A percentile compares a stretch with the other conserved stretches of the same genome.
Evolutionary conservation across 1,140 invertebrate genomes (phyloP).

Genomic region (Danaus plexippus): DNA sequence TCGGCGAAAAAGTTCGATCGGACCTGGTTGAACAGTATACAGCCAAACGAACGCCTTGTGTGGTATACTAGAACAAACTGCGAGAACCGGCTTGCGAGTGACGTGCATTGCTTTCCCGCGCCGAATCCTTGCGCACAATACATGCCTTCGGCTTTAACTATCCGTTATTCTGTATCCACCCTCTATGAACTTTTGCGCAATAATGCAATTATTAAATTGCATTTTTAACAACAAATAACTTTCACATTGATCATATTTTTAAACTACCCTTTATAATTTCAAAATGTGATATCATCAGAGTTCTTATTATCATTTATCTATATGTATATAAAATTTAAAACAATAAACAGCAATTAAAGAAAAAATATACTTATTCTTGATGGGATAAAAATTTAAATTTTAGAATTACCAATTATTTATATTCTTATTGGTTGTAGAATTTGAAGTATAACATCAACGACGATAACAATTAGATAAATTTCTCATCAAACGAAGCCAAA

Average conservation of each 20-base stretch:
- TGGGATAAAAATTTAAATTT: too few relatives aligned
- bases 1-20: slow-evolving; percentile 58
- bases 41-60: slow-evolving; percentile 31
- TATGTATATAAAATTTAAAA: too few relatives aligned
- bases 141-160: slow-evolving; percentile 16
- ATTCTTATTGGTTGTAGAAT: too few relatives aligned
- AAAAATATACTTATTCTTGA: too few relatives aligned
- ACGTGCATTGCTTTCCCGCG: slow-evolving; percentile 37
- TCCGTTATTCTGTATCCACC: slow-evolving; percentile 26
- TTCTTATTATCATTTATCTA: too few relatives aligned
- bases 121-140: slow-evolving; percentile 52
- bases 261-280: too few relatives aligned
- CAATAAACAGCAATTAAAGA: too few relatives aligned
- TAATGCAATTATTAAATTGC: slow-evolving; percentile 2
- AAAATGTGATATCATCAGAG: too few relatives aligned
- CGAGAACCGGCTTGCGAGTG: slow-evolving; percentile 40
- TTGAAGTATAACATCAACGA: too few relatives aligned
- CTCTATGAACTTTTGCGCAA: slow-evolving; percentile 16
- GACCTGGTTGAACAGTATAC: slow-evolving; percentile 17
- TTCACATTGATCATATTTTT: too few relatives aligned
- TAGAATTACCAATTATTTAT: too few relatives aligned
- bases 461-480: slow-evolving; percentile 1
- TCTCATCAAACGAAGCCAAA: slow-evolving; percentile 56
- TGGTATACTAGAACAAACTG: slow-evolving; percentile 43
- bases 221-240: too few relatives aligned